These are phyloP conservation scores for Sminthurides aquaticus DNA, from an alignment of 2,888 invertebrate genomes.

Conservation along the genomic window DNA sequence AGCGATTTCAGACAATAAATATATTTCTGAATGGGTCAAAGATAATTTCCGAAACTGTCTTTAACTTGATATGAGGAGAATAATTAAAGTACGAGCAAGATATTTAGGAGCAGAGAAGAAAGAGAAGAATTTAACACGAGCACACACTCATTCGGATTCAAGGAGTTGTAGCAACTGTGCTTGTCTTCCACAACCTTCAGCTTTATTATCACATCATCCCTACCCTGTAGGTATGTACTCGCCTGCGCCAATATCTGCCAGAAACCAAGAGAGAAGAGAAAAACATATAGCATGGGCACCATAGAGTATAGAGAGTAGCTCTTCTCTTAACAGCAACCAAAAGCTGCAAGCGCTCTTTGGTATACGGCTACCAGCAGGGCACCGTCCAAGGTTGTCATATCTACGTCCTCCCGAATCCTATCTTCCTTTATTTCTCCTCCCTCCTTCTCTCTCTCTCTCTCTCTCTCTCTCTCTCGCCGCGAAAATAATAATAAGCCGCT, in stretches of 20 bases:
- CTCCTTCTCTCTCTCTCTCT: too few relatives aligned
- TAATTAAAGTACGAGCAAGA: background rate
- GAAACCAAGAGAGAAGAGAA: too few relatives aligned
- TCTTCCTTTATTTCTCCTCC: too few relatives aligned
- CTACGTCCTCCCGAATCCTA: background rate
- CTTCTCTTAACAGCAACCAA: background rate
- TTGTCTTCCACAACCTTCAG: constrained; percentile 4
- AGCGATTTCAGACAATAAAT: background rate
- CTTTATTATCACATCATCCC: background rate
- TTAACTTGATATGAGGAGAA: too few relatives aligned
- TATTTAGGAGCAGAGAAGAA: background rate
- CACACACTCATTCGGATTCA: background rate
- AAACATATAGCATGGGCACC: too few relatives aligned
- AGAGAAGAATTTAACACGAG: background rate
- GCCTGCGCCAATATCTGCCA: too few relatives aligned
- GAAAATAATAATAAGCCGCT: too few relatives aligned
- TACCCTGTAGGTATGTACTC: background rate
- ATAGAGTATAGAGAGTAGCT: background rate
- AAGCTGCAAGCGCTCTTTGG: background rate
- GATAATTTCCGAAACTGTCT: too few relatives aligned
- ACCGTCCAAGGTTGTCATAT: background rate
- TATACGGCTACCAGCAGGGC: too few relatives aligned
- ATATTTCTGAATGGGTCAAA: too few relatives aligned
- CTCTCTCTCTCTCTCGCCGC: too few relatives aligned
- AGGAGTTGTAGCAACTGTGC: constrained; percentile 4